phyloP scores from a whole-genome alignment of 2,888 invertebrate species.

The Coelopa pilipes region DNA sequence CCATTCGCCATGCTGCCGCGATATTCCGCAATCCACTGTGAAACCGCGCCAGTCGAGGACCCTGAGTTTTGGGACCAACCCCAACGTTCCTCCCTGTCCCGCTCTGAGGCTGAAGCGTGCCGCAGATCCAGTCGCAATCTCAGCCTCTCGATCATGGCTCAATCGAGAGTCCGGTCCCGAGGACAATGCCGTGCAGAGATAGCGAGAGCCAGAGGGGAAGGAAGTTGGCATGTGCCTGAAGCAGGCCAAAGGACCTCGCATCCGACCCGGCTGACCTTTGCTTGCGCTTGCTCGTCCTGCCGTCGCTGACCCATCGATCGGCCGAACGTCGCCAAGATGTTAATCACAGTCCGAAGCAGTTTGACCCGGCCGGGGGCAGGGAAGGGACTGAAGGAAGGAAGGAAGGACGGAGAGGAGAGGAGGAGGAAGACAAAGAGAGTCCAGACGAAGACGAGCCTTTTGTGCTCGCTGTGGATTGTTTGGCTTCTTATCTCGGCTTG shows the following conservation, averaged over 20 bases:
- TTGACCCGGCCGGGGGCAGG: slow-evolving; percentile 6
- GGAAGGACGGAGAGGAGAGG: neutral
- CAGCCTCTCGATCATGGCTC: too few relatives aligned
- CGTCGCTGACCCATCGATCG: slow-evolving; percentile 9
- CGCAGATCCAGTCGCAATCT: neutral
- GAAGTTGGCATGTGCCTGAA: slow-evolving; percentile 55
- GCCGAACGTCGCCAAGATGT: slow-evolving; percentile 43
- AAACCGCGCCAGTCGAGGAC: too few relatives aligned
- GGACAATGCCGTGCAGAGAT: too few relatives aligned
- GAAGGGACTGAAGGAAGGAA: slow-evolving; percentile 11
- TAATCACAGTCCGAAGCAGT: slow-evolving; percentile 37
- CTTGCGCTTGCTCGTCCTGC: slow-evolving; percentile 34
- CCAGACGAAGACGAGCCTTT: slow-evolving; percentile 33
- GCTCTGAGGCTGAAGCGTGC: neutral
- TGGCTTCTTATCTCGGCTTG: slow-evolving; percentile 50
- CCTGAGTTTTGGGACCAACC: neutral
- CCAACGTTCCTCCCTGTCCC: neutral
- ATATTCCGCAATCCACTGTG: neutral
- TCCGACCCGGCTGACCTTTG: slow-evolving; percentile 6
- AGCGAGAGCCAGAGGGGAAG: too few relatives aligned
- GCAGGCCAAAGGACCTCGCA: slow-evolving; percentile 27
- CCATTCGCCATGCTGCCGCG: neutral
- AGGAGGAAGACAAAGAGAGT: slow-evolving; percentile 34
- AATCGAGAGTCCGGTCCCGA: too few relatives aligned
- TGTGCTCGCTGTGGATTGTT: slow-evolving; percentile 41